Base-by-base conservation (phyloP, 2,888 invertebrate genomes). In the Tanypteryx hageni region DNA sequence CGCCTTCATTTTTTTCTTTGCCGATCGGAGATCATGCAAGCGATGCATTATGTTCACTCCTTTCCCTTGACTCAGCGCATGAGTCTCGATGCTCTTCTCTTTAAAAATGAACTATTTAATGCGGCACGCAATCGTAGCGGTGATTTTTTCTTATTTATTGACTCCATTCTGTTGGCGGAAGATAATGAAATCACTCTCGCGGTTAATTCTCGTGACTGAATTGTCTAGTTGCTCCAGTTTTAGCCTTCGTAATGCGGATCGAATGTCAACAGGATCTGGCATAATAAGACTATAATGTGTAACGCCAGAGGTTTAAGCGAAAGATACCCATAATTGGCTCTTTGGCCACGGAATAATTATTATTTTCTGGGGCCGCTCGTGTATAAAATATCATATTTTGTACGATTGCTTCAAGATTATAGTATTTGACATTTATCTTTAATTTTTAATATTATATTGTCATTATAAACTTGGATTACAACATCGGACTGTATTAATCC, bases 161-260 rank as follows among this genome's bases (percentile, higher is more conserved):
- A n/a, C 5, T 68, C 10, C 9, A 76, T 76, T 27, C 22, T 76
- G 44, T 44, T 44, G 22, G 76, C 76, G 76, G 14, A 10, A 22
- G 22, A 27, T 76, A 22, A 76, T 76, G 76, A 76, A 76, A 76
- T 5, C 76, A 11, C 76, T 76, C 76, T 22, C 5, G 44, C 1
- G 44, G 44, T 44, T 44, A 44, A 10, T 76, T n/a, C 76, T n/a
- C 76, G 76, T 27, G 22, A 76, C 22, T 76, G 76, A 76, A 5
- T 27, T 76, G 76, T 76, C 76, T 22, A 13, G 76, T 76, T 76
- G 76, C 76, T 76, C 76, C 76, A 76, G 22, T 76, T 76, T 27
- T 27, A 27, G 13, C n/a, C 76, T 27, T 76, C 76, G n/a, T 44
- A 44, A 44, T 44, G 44, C 22, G 22, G n/a, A n/a, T 76, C 76